Base-by-base conservation (phyloP, 2,797 vertebrate genomes). In the Podargus strigoides region DNA sequence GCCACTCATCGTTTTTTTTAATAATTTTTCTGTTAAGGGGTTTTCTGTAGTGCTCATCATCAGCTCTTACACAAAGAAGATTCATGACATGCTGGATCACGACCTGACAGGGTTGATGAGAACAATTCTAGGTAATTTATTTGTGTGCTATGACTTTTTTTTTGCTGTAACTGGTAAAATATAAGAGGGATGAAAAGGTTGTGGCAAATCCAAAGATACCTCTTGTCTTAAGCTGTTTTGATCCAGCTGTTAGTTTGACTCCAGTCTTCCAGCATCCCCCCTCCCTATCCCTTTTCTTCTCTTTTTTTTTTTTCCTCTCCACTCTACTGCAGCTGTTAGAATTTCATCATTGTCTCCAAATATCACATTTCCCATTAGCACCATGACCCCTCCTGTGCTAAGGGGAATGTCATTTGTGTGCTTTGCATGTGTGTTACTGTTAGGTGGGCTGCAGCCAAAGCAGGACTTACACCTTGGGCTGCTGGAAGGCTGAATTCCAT, bases 261-360 rank as follows among this genome's bases (percentile, higher is more conserved):
- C 81, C 64, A 87, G 55, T 59, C 32, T 22, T 89, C 49, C 9
- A 1, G 46, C 78, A 58, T 76, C 42, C 13, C 34, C 28, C 14
- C 49, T 52, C 26, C 34, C 13, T 59, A n/a, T 63, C 36, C 0
- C 0, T 39, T 72, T 70, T 74, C 30, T 80, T 41, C 24, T 41
- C 23, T 53, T 23, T 59, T 18, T 64, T 42, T 32, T 27, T 20
- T 1, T 8, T 4, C 2, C 7, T 23, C 21, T 53, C 34, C 36
- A 15, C 27, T 76, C n/a, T 92, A 46, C 70, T 49, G 50, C 96
- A 97, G 94, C 95, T 97, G 95, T 96, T 96, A 83, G 63, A 80
- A 63, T 93, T 95, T 91, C 85, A 90, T 96, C 90, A 85, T 34
- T 76, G 60, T 83, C 75, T 95, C 23, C 60, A 63, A 83, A 93